phyloP scores from a whole-genome alignment of 1,140 invertebrate genomes.

The Microvelia longipes region DNA sequence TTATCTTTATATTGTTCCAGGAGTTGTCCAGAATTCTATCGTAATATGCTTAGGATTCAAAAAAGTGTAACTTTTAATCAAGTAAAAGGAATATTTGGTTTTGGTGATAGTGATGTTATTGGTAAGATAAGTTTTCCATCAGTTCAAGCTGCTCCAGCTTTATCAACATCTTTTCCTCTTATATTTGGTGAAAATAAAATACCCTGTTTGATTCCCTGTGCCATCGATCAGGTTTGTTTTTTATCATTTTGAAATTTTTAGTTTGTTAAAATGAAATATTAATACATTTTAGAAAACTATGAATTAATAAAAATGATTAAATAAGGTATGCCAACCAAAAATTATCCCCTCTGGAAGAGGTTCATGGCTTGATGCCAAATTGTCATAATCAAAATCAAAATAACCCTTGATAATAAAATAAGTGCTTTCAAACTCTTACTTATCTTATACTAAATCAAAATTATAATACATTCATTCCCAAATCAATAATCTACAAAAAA shows the following conservation, averaged over 20 bases:
- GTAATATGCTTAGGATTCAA: slow-evolving; percentile 80
- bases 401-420: too few relatives aligned
- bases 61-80: slow-evolving; percentile 93
- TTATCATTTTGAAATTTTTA: too few relatives aligned
- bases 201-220: slow-evolving; percentile 91
- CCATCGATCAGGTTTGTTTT: slow-evolving; percentile 85
- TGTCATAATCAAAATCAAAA: too few relatives aligned
- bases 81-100: slow-evolving; percentile 91
- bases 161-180: slow-evolving; percentile 88
- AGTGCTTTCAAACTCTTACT: too few relatives aligned
- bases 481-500: too few relatives aligned
- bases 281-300: background rate
- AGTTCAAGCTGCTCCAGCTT: slow-evolving; percentile 86
- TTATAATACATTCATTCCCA: too few relatives aligned
- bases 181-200: slow-evolving; percentile 78
- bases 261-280: background rate
- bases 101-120: slow-evolving; percentile 86
- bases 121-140: slow-evolving; percentile 96
- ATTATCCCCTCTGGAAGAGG: too few relatives aligned
- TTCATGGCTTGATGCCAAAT: too few relatives aligned
- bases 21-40: slow-evolving; percentile 74
- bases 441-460: too few relatives aligned
- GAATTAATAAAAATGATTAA: too few relatives aligned
- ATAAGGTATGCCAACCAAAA: too few relatives aligned
- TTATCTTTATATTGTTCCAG: too few relatives aligned